These are phyloP conservation scores for Boloria euphrosyne DNA, from an alignment of 2,888 invertebrate genomes.

Conservation along the genomic window DNA sequence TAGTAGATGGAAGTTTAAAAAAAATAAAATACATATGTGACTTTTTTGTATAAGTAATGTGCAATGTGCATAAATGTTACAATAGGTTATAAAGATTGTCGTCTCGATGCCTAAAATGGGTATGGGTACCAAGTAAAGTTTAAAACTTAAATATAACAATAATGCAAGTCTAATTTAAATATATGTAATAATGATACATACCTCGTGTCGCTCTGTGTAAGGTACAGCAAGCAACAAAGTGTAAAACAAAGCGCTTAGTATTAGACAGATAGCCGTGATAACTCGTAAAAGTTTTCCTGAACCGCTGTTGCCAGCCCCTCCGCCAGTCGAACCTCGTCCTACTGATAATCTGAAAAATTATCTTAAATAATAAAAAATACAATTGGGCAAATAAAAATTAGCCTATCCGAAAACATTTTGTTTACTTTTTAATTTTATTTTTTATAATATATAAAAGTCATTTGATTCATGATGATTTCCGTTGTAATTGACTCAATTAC, in stretches of 20 bases:
- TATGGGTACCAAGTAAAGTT: too few relatives aligned
- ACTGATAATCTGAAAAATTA: slow-evolving; percentile 65
- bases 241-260: slow-evolving; percentile 87
- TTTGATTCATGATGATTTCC: too few relatives aligned
- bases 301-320: slow-evolving; percentile 69
- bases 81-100: too few relatives aligned
- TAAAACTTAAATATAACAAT: too few relatives aligned
- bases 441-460: too few relatives aligned
- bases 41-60: too few relatives aligned
- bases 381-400: not conserved
- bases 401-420: not conserved
- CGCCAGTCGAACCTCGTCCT: slow-evolving; percentile 76
- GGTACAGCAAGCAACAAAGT: slow-evolving; percentile 86
- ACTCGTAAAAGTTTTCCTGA: slow-evolving; percentile 86
- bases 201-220: slow-evolving; percentile 83
- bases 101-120: too few relatives aligned
- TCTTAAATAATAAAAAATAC: not conserved
- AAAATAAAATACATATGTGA: not conserved
- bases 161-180: too few relatives aligned
- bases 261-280: slow-evolving; percentile 85
- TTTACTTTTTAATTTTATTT: too few relatives aligned
- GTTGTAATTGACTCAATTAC: too few relatives aligned
- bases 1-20: not conserved
- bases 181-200: slow-evolving; percentile 45
- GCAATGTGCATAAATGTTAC: too few relatives aligned